A percentile compares a stretch with the other conserved stretches of the same genome.
These are phyloP conservation scores for Archips crataeganus DNA, from an alignment of 2,888 invertebrate species.

Conservation along the genomic window DNA sequence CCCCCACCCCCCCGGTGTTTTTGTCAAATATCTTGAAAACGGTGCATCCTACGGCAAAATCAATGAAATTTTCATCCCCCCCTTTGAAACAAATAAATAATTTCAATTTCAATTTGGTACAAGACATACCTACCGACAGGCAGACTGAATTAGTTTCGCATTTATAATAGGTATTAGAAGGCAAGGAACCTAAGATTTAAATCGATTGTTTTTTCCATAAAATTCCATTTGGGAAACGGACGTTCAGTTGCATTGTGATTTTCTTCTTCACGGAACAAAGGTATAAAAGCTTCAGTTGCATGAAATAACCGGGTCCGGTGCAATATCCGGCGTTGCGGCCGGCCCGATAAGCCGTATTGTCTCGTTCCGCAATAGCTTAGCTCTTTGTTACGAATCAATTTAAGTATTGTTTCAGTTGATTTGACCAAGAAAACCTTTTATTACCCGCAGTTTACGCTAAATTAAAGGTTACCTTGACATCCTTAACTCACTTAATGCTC, in stretches of 20 bases:
- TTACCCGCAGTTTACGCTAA: neutral
- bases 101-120: no score
- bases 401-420: neutral
- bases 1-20: no score
- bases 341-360: constrained; percentile 11
- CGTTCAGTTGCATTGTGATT: neutral
- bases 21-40: no score
- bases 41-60: no score
- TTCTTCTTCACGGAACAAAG: neutral
- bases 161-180: no score
- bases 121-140: no score
- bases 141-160: no score
- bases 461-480: neutral
- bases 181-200: no score
- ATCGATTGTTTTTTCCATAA: no score
- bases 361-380: neutral
- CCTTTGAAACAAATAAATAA: no score
- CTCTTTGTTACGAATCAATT: neutral
- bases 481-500: no score
- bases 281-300: neutral
- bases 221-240: neutral
- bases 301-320: neutral
- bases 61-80: no score
- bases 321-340: constrained; percentile 15
- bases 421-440: neutral